These are phyloP conservation scores for Ferdinandea cuprea DNA, from an alignment of 2,888 invertebrate species.

Conservation along the genomic window DNA sequence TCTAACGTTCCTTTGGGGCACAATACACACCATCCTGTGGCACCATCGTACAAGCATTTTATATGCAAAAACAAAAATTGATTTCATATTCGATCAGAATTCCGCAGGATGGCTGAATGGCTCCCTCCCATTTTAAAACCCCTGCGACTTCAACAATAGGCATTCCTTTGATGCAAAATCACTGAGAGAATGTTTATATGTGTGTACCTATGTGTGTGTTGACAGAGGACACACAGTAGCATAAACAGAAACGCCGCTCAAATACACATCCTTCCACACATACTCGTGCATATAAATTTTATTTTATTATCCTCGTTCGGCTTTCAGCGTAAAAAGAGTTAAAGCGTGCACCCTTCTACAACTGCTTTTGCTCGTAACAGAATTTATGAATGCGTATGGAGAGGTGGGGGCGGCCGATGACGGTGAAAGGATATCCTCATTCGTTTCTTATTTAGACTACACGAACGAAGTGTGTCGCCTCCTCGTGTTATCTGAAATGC, in stretches of 20 bases:
- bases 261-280: slow-evolving; percentile 9
- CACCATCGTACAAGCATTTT: slow-evolving; percentile 63
- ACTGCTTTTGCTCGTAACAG: slow-evolving; percentile 3
- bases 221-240: slow-evolving; percentile 1
- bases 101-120: slow-evolving; percentile 51
- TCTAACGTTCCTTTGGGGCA: slow-evolving; percentile 48
- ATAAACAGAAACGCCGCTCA: background rate
- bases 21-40: slow-evolving; percentile 38
- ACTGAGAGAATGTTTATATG: too few relatives aligned
- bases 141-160: slow-evolving; percentile 46
- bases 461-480: background rate
- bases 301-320: slow-evolving; percentile 68
- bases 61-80: slow-evolving; percentile 74
- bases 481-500: slow-evolving; percentile 50
- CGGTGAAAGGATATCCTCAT: slow-evolving; percentile 51
- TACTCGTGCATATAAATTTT: background rate
- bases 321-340: slow-evolving; percentile 61
- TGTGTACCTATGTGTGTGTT: too few relatives aligned
- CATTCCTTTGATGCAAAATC: slow-evolving; percentile 72
- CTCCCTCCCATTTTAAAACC: too few relatives aligned
- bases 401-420: background rate
- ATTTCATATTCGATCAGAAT: slow-evolving; percentile 74
- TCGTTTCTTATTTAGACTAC: background rate
- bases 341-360: slow-evolving; percentile 33
- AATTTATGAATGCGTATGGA: slow-evolving; percentile 64